Evolutionary conservation across 2,113 vertebrate species (phyloP).

Genomic region (Oxyura jamaicensis): DNA sequence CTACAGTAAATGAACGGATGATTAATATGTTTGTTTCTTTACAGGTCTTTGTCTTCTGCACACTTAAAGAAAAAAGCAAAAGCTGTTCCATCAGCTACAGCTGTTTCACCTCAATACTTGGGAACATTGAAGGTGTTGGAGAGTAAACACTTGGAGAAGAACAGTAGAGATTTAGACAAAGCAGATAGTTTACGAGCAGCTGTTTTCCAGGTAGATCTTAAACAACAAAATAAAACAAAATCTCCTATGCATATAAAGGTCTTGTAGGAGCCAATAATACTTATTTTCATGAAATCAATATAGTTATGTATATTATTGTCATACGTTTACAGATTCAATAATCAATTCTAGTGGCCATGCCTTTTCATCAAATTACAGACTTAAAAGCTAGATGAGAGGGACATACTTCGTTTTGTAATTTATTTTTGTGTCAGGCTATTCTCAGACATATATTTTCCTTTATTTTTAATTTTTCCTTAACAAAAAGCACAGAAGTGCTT

Average conservation of each 20-base stretch:
- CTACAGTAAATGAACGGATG: not conserved
- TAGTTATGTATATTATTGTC: not conserved
- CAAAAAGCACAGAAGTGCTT: not conserved
- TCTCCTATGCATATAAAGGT: not conserved
- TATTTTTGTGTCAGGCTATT: not conserved
- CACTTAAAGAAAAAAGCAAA: constrained; percentile 61
- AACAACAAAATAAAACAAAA: not conserved
- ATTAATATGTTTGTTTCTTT: constrained; percentile 10
- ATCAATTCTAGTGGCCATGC: not conserved
- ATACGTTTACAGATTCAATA: not conserved
- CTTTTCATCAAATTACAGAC: not conserved
- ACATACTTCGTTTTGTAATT: not conserved
- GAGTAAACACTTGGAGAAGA: constrained; percentile 68
- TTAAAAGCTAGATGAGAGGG: not conserved
- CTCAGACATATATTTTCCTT: not conserved
- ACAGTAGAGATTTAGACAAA: constrained; percentile 67
- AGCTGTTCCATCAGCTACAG: not conserved
- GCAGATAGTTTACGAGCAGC: constrained; percentile 86
- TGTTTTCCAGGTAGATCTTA: constrained; percentile 88
- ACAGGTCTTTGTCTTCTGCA: constrained; percentile 59
- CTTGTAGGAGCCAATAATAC: not conserved
- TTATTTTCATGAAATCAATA: not conserved
- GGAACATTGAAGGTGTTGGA: constrained; percentile 88
- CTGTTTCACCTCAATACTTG: constrained; percentile 82
- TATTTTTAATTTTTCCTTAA: not conserved